These are phyloP conservation scores for Fringilla coelebs DNA, from an alignment of 2,797 vertebrate species.

Conservation along the genomic window DNA sequence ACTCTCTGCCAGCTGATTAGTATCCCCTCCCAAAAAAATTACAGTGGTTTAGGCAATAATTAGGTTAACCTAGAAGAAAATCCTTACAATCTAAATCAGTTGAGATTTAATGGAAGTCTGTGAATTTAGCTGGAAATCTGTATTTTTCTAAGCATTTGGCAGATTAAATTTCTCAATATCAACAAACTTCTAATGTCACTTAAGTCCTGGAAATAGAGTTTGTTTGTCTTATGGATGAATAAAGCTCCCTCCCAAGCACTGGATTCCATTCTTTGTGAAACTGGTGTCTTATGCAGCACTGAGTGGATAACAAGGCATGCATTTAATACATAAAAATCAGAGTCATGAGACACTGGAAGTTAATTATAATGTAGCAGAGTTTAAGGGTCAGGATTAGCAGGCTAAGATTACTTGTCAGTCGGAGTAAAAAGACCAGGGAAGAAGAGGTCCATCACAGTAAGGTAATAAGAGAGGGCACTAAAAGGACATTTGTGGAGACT, in stretches of 20 bases:
- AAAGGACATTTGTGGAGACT: not conserved
- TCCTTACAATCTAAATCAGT: not conserved
- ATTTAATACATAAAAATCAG: constrained; percentile 53
- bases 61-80: not conserved
- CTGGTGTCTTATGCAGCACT: not conserved
- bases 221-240: not conserved
- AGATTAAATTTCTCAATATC: constrained; percentile 31
- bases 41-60: not conserved
- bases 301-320: constrained; percentile 27
- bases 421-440: constrained; percentile 8
- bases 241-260: constrained; percentile 10
- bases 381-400: constrained; percentile 43
- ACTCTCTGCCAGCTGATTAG: not conserved
- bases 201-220: constrained; percentile 19
- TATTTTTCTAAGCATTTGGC: not conserved
- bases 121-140: not conserved
- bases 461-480: not conserved
- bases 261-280: constrained; percentile 24
- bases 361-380: constrained; percentile 44
- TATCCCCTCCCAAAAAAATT: not conserved
- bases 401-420: constrained; percentile 18
- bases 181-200: constrained; percentile 5
- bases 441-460: not conserved
- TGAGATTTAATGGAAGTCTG: not conserved
- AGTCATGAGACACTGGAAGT: constrained; percentile 44